Evolutionary conservation across 2,797 vertebrate genomes (phyloP), one percentile per base, ranked within the genome.

Genomic region (Perodicticus potto): DNA sequence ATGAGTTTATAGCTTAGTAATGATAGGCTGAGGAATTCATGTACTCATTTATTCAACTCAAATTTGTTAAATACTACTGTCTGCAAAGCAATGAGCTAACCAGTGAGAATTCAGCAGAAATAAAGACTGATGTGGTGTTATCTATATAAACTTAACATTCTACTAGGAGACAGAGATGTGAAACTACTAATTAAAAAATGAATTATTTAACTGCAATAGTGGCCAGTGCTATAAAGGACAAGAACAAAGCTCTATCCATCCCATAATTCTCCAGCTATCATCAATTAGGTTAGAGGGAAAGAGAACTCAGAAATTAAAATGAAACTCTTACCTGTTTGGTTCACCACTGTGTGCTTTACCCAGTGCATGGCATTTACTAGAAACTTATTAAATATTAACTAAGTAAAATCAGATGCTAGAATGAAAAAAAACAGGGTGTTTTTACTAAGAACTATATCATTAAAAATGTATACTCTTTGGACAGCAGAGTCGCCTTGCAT

Each of bases 381-480:
- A 92, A 90, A 72, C 27, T 23, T 89, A 94, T 83, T 97, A 97
- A 96, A 95, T 95, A 96, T 92, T 97, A 83, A 97, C 17, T 85
- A 67, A 82, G 72, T 86, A 74, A 96, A 88, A 93, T 86, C 93
- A 93, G 57, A 93, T 90, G n/a, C 73, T 88, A 94, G 43, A 73
- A 86, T 83, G 25, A 10, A 84, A 94, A 91, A 53, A 94, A 89
- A 13, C 8, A 86, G 20, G 3, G n/a, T 78, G 13, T 83, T 94
- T 93, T 96, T 85, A 86, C 85, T 95, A 90, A 83, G 65, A 96
- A 91, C 67, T 88, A 29, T 59, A 85, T 94, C 95, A 90, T 94
- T 94, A 96, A 93, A 97, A 93, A 95, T 94, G 43, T 37, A 94
- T 94, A 70, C 11, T 70, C 89, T 95, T 93, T 72, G 57, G 95